Evolutionary conservation across 2,113 vertebrate genomes (phyloP), one percentile per base, ranked within the genome.

Genomic region (Cyphomyrus plagiostoma): DNA sequence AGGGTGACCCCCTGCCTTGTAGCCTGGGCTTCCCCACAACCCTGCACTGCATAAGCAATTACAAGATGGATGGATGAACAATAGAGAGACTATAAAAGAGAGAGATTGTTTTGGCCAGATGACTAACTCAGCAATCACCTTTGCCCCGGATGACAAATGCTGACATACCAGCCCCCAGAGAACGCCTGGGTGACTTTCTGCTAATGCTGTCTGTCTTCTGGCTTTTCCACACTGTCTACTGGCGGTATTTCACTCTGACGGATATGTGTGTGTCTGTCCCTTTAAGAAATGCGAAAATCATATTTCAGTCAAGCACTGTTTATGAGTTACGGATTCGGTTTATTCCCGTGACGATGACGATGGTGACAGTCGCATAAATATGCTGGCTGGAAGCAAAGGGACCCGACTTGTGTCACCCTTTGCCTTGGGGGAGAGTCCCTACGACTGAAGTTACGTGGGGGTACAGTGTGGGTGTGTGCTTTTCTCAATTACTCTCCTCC

Each of bases 401-500:
- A 80, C 11, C 74, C 35, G 74, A 13, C 4, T 42, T 80, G 35
- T 77, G 30, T 35, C 74, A 42, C 74, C 11, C 74, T 42, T 15
- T 42, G 74, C 30, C 74, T 35, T 15, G 74, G 35, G 30, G 13
- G 74, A 42, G 74, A 42, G 6, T 86, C 46, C 11, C 45, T 50
- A 49, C 8, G 3, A 42, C 82, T 85, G 45, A 85, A 48, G 42
- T 85, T 85, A 10, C 2, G 10, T 1, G 1, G 58, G 58, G 58
- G 62, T 26, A 70, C 62, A 30, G 8, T 5, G 9, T 46, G 11
- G 48, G 46, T 21, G 45, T 11, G 9, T 50, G 21, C n/a, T 86
- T 86, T 86, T 49, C 83, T 50, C 83, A 45, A 84, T 86, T 48
- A 49, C 83, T 86, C 83, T 21, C 83, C 46, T 86, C 45, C 45